Base-by-base conservation (phyloP, 2,113 vertebrate species). In the Oncorhynchus masou region DNA sequence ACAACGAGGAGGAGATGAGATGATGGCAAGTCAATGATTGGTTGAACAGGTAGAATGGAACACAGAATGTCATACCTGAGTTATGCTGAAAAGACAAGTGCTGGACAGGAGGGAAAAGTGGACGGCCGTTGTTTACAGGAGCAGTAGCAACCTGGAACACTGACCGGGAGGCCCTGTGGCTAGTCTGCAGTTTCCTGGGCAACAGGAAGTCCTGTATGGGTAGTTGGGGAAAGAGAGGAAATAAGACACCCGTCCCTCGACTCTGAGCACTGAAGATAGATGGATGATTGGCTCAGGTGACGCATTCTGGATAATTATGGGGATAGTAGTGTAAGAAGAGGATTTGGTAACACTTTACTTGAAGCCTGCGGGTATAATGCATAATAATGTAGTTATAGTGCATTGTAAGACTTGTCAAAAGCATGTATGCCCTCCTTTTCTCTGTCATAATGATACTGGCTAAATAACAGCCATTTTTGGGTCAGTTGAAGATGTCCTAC, bases 161-260 rank as follows among this genome's bases (percentile, higher is more conserved):
- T 39, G 72, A 27, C 15, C 19, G 60, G 20, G 68, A 51, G 49
- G 81, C 68, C 34, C 76, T 84, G 69, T 74, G 79, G 77, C 15
- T 79, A 8, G 84, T 57, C 67, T 83, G 84, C 48, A 87, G 81
- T 74, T 70, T 85, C 60, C 79, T 76, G n/a, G 92, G 92, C 76
- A 94, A 90, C 78, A 93, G 85, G 75, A 94, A 93, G 72, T 94
- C 92, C 92, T 93, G 74, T 22, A 29, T 76, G 69, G 69, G 31
- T 34, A 70, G 71, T 24, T n/a, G 11, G 80, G 45, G 5, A 81
- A 48, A 48, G 19, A 24, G 22, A 69, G 29, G 76, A 65, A 59
- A 76, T 48, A 68, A 62, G 45, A 81, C 71, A 73, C 27, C 13
- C 65, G 15, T 16, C 70, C 74, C 39, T 67, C 54, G 34, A 31